phyloP scores from a whole-genome alignment of 2,888 invertebrate species.

The Tipula confusa region DNA sequence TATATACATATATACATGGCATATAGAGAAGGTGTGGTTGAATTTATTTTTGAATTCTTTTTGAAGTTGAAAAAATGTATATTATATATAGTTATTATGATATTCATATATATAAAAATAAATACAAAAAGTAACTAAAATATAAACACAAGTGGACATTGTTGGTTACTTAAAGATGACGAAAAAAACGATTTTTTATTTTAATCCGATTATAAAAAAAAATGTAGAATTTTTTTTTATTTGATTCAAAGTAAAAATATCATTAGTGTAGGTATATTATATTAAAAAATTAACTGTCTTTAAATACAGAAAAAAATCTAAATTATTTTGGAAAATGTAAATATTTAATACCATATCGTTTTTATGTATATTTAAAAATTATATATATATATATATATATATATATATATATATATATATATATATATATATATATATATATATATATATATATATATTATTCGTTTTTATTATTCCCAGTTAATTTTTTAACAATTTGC shows the following conservation, averaged over 20 bases:
- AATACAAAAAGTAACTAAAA: neutral
- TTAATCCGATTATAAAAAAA: slow-evolving; percentile 21
- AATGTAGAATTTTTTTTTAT: neutral
- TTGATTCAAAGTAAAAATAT: neutral
- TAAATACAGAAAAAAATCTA: neutral
- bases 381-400: too few species aligned
- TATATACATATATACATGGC: neutral
- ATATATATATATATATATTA: neutral
- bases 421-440: too few species aligned
- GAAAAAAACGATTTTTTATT: neutral
- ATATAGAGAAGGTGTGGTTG: slow-evolving; percentile 5
- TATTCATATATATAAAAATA: neutral
- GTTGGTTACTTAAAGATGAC: slow-evolving; percentile 1
- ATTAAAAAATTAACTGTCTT: neutral
- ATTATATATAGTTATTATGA: too few species aligned
- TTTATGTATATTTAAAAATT: too few species aligned
- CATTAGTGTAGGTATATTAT: neutral
- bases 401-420: too few species aligned
- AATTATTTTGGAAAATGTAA: neutral
- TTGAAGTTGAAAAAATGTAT: neutral
- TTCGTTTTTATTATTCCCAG: neutral
- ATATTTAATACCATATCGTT: too few species aligned
- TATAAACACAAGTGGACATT: neutral
- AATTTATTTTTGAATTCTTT: neutral
- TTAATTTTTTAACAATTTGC: neutral